Base-by-base conservation (phyloP, 2,113 vertebrate genomes). In the Prochilodus magdalenae region DNA sequence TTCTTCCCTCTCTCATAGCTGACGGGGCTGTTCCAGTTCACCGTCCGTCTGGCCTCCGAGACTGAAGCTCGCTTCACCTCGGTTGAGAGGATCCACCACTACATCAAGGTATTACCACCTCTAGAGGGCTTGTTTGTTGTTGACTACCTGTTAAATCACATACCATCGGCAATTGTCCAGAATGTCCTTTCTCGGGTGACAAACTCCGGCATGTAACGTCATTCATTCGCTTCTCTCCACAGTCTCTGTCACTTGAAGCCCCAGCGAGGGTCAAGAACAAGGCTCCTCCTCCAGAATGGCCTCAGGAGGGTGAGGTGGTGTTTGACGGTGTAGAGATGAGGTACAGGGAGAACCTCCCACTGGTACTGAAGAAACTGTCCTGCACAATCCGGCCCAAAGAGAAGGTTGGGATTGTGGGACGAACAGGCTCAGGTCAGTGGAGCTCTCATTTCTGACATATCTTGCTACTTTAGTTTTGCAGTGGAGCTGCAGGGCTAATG, bases 41-140 rank as follows among this genome's bases (percentile, higher is more conserved):
- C 96, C 0, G 96, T 98, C 59, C 94, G 97, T 63, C 88, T 98
- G 89, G 97, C 96, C 0, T 96, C 97, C 0, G 97, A 98, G 88
- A 98, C 97, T 8, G 97, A 98, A 90, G 97, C 97, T 84, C 96
- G 97, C 65, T 98, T 98, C 91, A 98, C 97, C 4, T 97, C 97
- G 0, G 97, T 98, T 75, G 96, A 97, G 84, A 96, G 97, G 74
- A 98, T 98, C 80, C 89, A 97, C 81, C 94, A 98, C 86, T 98
- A 98, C 76, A 97, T 97, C 87, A 94, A 97, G 96, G 97, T 98
- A 11, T 60, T 24, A 4, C 22, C 5, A 27, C 59, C 16, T 15
- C 16, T 49, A 10, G 13, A 18, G 16, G 13, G 1, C 3, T 44
- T 44, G 40, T 44, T 44, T 51, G 16, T 2, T 51, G 49, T 16